Percentiles rank a stretch among this genome's conserved stretches.
These are phyloP conservation scores for Rotaria sp. DNA, from an alignment of 2,888 invertebrate species.

Conservation along the genomic window DNA sequence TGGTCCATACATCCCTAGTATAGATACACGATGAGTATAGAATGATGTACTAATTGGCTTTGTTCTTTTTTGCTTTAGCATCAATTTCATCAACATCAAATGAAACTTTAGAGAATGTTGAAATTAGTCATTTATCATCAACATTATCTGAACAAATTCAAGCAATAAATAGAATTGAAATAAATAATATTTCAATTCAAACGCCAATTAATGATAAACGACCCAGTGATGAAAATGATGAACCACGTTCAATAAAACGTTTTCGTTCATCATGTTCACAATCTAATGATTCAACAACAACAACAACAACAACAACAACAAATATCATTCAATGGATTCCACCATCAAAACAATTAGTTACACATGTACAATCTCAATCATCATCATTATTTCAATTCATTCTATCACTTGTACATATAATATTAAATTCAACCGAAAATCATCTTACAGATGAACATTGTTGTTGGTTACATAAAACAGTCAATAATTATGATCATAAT, in stretches of 20 bases:
- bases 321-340: not conserved
- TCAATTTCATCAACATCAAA: not conserved
- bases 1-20: no score
- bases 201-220: not conserved
- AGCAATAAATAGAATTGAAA: not conserved
- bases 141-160: not conserved
- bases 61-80: not conserved
- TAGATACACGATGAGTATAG: no score
- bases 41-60: no score
- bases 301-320: not conserved
- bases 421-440: not conserved
- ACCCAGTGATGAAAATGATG: slow-evolving; percentile 16
- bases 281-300: not conserved
- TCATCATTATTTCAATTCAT: slow-evolving; percentile 4
- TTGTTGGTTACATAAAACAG: not conserved
- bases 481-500: not conserved
- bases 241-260: not conserved
- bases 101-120: not conserved
- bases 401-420: not conserved
- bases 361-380: not conserved
- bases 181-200: not conserved
- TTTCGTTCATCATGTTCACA: slow-evolving; percentile 3
- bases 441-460: not conserved
- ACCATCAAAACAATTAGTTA: not conserved
- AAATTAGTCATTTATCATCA: not conserved